Evolutionary conservation across 2,888 invertebrate genomes (phyloP).

Genomic region (Ectropis crepuscularia): DNA sequence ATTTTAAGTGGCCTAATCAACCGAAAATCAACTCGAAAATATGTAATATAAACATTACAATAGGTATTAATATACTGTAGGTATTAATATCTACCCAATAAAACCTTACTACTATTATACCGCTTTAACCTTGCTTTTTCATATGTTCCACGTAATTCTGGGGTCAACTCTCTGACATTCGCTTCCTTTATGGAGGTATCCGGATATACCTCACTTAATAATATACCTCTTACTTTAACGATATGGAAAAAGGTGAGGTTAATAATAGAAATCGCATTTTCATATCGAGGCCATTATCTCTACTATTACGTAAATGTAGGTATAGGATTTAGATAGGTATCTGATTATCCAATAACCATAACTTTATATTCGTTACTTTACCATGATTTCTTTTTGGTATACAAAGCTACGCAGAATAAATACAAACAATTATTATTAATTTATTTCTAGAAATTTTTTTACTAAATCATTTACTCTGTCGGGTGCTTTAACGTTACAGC

Average conservation of each 20-base stretch:
- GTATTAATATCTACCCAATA: too few species aligned
- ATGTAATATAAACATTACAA: too few species aligned
- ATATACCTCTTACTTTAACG: neutral
- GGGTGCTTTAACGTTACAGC: too few species aligned
- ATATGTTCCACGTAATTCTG: constrained; percentile 15
- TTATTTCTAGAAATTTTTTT: too few species aligned
- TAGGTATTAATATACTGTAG: too few species aligned
- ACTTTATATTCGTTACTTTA: neutral
- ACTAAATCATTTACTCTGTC: too few species aligned
- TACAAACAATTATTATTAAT: too few species aligned
- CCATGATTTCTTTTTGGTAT: too few species aligned
- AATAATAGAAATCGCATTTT: constrained; percentile 10
- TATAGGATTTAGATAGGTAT: neutral
- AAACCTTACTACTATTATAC: constrained; percentile 10
- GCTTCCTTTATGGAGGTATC: constrained; percentile 21
- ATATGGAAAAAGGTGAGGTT: constrained; percentile 2
- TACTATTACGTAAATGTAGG: constrained; percentile 1
- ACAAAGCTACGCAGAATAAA: too few species aligned
- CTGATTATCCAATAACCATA: constrained; percentile 1
- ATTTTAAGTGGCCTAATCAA: too few species aligned
- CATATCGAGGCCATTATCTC: constrained; percentile 3
- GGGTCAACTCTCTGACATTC: constrained; percentile 27
- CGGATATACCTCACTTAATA: constrained; percentile 3
- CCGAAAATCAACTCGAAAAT: too few species aligned
- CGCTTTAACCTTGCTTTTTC: constrained; percentile 20